Conservation (phyloP, 2,888 invertebrate species). For the Lathronympha strigana region DNA sequence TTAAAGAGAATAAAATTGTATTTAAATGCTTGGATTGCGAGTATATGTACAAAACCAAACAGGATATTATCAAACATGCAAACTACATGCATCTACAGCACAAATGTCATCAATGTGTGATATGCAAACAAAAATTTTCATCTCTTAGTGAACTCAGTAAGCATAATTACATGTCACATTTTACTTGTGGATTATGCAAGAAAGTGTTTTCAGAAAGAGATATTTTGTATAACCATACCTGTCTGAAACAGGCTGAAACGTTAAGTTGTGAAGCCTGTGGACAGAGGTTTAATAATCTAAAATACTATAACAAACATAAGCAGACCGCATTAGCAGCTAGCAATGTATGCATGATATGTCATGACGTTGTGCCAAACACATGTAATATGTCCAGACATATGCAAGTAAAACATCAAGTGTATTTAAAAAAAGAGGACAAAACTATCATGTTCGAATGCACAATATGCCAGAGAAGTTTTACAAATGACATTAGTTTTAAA, state of each 20-base stretch:
- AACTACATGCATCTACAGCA: conserved; percentile 29
- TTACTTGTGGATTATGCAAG: conserved; percentile 20
- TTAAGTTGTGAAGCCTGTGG: conserved; percentile 25
- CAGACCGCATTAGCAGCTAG: conserved; percentile 12
- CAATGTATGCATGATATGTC: conserved; percentile 14
- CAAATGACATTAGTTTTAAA: not conserved
- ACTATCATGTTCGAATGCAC: conserved; percentile 11
- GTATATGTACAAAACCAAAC: conserved; percentile 23
- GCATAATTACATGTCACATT: conserved; percentile 18
- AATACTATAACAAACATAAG: conserved; percentile 17
- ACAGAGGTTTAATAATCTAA: conserved; percentile 8
- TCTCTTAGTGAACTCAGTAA: conserved; percentile 14
- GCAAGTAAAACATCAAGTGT: conserved; percentile 25
- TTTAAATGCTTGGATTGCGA: conserved; percentile 29
- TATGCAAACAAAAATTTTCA: conserved; percentile 21
- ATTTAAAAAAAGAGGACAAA: conserved; percentile 6
- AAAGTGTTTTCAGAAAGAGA: conserved; percentile 24
- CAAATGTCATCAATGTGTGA: conserved; percentile 19
- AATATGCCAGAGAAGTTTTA: conserved; percentile 10
- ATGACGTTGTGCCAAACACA: conserved; percentile 2
- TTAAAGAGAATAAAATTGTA: conserved; percentile 9
- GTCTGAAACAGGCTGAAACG: not conserved
- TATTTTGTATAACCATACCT: conserved; percentile 9
- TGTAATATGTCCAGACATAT: conserved; percentile 36
- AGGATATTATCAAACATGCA: conserved; percentile 31